Evolutionary conservation across 2,113 vertebrate genomes (phyloP).

Genomic region (Epinephelus cyanopodus): DNA sequence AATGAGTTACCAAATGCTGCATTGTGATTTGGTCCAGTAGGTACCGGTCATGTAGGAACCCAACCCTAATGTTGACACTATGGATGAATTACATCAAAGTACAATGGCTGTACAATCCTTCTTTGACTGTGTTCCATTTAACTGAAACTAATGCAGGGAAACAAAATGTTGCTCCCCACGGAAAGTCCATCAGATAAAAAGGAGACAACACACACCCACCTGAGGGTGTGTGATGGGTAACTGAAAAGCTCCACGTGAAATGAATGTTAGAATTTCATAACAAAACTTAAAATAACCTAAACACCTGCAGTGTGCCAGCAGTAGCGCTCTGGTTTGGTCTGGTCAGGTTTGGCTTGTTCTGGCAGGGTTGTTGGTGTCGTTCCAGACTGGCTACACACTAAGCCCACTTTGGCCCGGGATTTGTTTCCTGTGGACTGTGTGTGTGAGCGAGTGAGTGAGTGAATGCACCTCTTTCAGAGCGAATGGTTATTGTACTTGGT

Average conservation of each 20-base stretch:
- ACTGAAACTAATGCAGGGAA: not conserved
- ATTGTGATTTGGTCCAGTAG: no score
- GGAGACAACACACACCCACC: not conserved
- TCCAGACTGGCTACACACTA: slow-evolving; percentile 59
- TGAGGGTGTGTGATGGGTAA: not conserved
- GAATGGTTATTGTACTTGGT: slow-evolving; percentile 56
- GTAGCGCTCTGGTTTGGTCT: slow-evolving; percentile 51
- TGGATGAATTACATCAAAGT: not conserved
- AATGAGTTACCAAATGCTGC: no score
- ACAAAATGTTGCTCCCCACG: not conserved
- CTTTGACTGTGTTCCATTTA: not conserved
- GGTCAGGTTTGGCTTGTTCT: slow-evolving; percentile 58
- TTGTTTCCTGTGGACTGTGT: slow-evolving; percentile 40
- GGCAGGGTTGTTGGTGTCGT: slow-evolving; percentile 38
- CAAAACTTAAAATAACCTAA: slow-evolving; percentile 24
- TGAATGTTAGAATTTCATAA: slow-evolving; percentile 36
- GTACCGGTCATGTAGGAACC: no score
- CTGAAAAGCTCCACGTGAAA: slow-evolving; percentile 14
- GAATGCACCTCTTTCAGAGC: slow-evolving; percentile 33
- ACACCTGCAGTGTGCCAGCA: slow-evolving; percentile 25
- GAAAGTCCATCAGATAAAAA: not conserved
- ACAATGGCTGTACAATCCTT: not conserved
- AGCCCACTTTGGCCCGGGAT: slow-evolving; percentile 39
- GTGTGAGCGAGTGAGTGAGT: not conserved
- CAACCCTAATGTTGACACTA: not conserved